Conservation (phyloP, 2,797 vertebrate genomes). For the Darevskia mixta region DNA sequence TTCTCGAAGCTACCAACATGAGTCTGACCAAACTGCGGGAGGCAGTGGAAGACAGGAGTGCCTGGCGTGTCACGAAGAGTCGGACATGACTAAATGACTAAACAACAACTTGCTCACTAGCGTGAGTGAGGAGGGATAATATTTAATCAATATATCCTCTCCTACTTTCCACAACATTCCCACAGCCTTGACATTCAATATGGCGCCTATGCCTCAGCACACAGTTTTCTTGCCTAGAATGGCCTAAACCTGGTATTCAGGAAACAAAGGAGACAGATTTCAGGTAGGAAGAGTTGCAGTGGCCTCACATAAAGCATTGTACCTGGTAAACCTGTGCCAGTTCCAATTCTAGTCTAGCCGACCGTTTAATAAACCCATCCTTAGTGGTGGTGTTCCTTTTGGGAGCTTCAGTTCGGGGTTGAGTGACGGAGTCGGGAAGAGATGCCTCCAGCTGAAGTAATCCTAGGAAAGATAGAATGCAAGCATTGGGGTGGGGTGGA, state of each 20-base stretch:
- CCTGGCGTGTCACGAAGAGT: too few species aligned
- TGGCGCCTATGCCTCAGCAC: too few species aligned
- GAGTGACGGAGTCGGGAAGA: conserved; percentile 78
- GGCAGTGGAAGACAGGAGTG: too few species aligned
- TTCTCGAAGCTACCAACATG: too few species aligned
- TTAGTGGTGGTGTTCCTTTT: conserved; percentile 75
- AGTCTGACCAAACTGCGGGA: too few species aligned
- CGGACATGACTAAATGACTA: too few species aligned
- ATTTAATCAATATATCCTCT: too few species aligned
- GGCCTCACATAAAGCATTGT: conserved; percentile 45
- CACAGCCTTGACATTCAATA: too few species aligned
- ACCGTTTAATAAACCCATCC: conserved; percentile 73
- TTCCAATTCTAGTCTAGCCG: conserved; percentile 75
- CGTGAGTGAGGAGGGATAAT: too few species aligned
- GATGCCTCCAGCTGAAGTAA: conserved; percentile 85
- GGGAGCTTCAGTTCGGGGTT: conserved; percentile 71
- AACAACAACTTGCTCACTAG: too few species aligned
- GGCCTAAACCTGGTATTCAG: neutral
- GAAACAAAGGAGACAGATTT: neutral
- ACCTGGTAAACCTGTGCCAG: conserved; percentile 87
- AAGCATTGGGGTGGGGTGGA: conserved; percentile 1
- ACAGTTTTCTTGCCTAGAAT: neutral
- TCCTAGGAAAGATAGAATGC: conserved; percentile 75
- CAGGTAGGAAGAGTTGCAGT: neutral
- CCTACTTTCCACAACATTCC: too few species aligned